Percentiles rank a stretch among this genome's conserved stretches.
Evolutionary conservation across 2,113 vertebrate genomes (phyloP).

Genomic region (Paradisaea rubra): DNA sequence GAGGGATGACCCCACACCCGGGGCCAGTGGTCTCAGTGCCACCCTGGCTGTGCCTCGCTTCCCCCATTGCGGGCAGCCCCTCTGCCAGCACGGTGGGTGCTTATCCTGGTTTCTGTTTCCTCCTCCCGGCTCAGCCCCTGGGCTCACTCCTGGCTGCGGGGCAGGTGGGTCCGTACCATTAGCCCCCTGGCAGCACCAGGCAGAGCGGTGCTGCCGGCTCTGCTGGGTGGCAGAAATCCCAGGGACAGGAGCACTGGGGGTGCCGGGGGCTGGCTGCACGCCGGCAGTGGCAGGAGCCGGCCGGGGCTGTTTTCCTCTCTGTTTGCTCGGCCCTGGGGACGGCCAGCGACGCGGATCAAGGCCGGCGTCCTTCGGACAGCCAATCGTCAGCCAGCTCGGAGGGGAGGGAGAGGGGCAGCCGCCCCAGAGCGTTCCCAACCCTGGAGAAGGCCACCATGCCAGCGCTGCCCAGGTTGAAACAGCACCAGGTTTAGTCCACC

Average conservation of each 20-base stretch:
- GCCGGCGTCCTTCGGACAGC: background rate
- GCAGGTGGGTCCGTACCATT: background rate
- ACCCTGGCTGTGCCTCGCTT: background rate
- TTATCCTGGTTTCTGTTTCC: background rate
- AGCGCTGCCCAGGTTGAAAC: background rate
- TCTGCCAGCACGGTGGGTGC: fast-evolving
- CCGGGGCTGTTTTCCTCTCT: slow-evolving; percentile 33
- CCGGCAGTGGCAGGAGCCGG: background rate
- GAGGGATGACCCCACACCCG: fast-evolving
- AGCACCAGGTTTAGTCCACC: background rate
- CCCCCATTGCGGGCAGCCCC: background rate
- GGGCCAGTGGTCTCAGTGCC: background rate
- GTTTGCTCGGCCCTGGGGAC: slow-evolving; percentile 35
- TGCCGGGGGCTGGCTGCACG: background rate
- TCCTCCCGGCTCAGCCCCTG: background rate
- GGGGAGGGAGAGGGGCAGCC: slow-evolving; percentile 49
- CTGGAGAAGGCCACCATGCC: background rate
- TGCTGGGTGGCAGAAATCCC: fast-evolving
- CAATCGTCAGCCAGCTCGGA: background rate
- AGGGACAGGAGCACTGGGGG: background rate
- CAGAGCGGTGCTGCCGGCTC: background rate
- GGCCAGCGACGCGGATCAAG: slow-evolving; percentile 40
- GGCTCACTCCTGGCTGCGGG: background rate
- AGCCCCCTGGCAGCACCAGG: background rate
- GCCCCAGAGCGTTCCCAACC: slow-evolving; percentile 29